A percentile compares a stretch with the other conserved stretches of the same genome.
Evolutionary conservation across 2,888 invertebrate species (phyloP).

Genomic region (Spodoptera littoralis): DNA sequence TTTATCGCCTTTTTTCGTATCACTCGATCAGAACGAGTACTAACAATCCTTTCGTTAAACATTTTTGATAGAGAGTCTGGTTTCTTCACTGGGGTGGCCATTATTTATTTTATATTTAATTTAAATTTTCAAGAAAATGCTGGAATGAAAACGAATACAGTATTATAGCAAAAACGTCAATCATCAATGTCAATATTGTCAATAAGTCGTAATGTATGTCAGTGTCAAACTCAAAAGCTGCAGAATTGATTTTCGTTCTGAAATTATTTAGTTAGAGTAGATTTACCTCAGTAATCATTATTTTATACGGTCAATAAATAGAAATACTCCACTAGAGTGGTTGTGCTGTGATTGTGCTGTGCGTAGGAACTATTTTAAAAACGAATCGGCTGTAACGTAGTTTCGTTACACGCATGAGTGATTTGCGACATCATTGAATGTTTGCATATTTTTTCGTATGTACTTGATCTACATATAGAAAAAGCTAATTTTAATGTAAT

Average conservation of each 20-base stretch:
- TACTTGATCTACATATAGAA: no score
- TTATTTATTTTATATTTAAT: not conserved
- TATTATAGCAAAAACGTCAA: not conserved
- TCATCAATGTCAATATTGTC: conserved; percentile 21
- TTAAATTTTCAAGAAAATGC: not conserved
- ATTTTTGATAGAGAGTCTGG: conserved; percentile 55
- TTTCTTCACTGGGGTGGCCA: not conserved
- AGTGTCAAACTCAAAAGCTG: not conserved
- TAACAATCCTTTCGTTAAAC: conserved; percentile 71
- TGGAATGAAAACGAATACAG: not conserved
- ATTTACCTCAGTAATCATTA: no score
- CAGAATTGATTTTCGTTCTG: conserved; percentile 8
- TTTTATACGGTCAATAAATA: no score
- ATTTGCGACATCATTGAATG: no score
- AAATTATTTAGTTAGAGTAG: not conserved
- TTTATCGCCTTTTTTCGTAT: conserved; percentile 75
- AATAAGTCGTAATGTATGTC: not conserved
- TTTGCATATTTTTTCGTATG: no score
- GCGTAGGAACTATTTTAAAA: no score
- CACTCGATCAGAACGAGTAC: conserved; percentile 75
- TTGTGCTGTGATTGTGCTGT: no score
- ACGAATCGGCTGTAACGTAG: no score
- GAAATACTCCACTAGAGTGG: no score
- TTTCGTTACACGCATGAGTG: no score
- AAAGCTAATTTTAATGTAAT: no score